Evolutionary conservation across 35 echinoderm and acorn worm species (phyloP), one percentile per base, ranked within the genome.

Genomic region (Apostichopus californicus): DNA sequence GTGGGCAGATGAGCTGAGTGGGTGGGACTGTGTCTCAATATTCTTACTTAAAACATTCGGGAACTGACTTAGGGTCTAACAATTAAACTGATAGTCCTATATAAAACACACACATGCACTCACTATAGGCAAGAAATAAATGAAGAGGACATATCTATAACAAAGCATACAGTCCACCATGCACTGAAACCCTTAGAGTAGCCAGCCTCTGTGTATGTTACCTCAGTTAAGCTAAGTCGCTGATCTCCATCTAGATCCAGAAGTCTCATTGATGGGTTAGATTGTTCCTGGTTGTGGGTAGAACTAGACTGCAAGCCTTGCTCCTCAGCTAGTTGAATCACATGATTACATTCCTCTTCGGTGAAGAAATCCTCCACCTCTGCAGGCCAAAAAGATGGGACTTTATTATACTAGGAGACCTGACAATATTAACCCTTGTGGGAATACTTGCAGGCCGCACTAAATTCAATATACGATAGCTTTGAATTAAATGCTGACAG

Each of bases 331-430:
- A 98, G 71, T 54, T 92, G 17, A 14, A 98, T 95, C n/a, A 98
- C 94, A 53, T 95, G 94, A 20, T 90, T 55, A 81, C 96, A 98
- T 81, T 98, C 96, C 80, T 95, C 84, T 4, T 53, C 57, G 20
- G 92, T 95, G 55, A 98, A 95, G 81, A 98, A 98, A 63, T 98
- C 87, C 78, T 90, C 86, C 25, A 98, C 95, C 81, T 98, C 96
- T 98, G 87, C 13, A 55, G 57, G 46, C 53, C 13, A 91, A 94
- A 8, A 87, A 7, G 28, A 34, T 34, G 28, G 28, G 28, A 34
- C 28, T 0, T 25, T 25, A 34, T 34, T 0, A 2, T 34, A 34
- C 28, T 34, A 34, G 28, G 28, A 34, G 28, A 34, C 28, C 28
- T 34, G 28, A 34, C 28, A 34, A 34, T 34, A n/a, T n/a, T n/a